phyloP scores from a whole-genome alignment of 1,140 invertebrate genomes.

The Pararge aegeria region DNA sequence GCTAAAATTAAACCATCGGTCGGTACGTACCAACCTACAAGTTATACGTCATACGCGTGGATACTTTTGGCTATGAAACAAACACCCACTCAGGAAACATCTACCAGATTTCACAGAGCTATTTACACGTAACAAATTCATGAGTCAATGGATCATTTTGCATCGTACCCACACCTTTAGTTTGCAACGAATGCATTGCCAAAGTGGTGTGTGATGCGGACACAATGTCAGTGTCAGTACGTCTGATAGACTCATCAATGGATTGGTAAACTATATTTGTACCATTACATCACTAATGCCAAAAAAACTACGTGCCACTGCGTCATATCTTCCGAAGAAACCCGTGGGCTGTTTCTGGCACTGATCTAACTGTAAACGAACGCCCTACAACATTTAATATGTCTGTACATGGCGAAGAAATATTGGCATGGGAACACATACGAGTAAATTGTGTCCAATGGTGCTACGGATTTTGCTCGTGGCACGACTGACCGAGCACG shows the following conservation, averaged over 20 bases:
- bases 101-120: conserved; percentile 27
- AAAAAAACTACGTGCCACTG: conserved; percentile 56
- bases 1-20: conserved; percentile 63
- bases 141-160: conserved; percentile 24
- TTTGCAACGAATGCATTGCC: conserved; percentile 45
- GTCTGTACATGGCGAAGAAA: not conserved
- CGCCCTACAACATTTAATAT: not conserved
- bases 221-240: conserved; percentile 73
- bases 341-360: not conserved
- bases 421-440: too few relatives aligned
- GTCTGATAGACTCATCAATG: conserved; percentile 66
- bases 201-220: conserved; percentile 44
- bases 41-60: conserved; percentile 42
- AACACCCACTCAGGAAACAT: conserved; percentile 57
- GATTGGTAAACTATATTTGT: conserved; percentile 55
- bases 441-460: conserved; percentile 72
- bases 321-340: conserved; percentile 25
- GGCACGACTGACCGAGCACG: conserved; percentile 87
- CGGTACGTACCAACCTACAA: conserved; percentile 22
- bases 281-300: conserved; percentile 51
- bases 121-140: conserved; percentile 14
- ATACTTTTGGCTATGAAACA: conserved; percentile 56
- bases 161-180: conserved; percentile 27
- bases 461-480: conserved; percentile 81
- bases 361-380: not conserved